Evolutionary conservation across 2,888 invertebrate genomes (phyloP), one percentile per base, ranked within the genome.

Genomic region (Parnassius glacialis): DNA sequence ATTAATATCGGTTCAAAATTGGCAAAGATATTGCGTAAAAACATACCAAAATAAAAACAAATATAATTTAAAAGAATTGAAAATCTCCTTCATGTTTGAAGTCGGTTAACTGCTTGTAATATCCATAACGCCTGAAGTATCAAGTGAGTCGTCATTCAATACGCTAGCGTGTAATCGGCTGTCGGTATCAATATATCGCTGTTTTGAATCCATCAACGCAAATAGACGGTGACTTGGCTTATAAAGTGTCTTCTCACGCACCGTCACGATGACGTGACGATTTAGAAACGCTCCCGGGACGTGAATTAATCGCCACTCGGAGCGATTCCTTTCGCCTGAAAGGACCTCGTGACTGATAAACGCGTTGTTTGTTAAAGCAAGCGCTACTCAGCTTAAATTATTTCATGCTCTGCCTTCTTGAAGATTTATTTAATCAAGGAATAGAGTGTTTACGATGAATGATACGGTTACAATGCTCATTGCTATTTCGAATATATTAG

Each of bases 271-370:
- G 86, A 87, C 83, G 72, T 44, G 52, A 76, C 77, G 72, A 57
- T 72, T 67, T 61, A 55, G 62, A 13, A 48, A 67, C 69, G 67
- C 67, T 62, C 71, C 68, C 70, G 59, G 72, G 77, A 78, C 78
- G 72, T 72, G 77, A 83, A 87, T 87, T 88, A 87, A 87, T 87
- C 82, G 84, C 78, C 75, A 77, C 79, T 79, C 68, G 68, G 68
- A 66, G 67, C 71, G 65, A 70, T 72, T 71, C 71, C 68, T 70
- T 68, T 59, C 67, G 66, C 66, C 68, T 66, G 69, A 76, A 74
- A 73, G 73, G 74, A 72, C 70, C 74, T 73, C 69, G 68, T 72
- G 71, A 67, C 73, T 71, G 70, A 74, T 79, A 76, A 81, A 80
- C 78, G 74, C 68, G 68, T 77, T 81, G 80, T 84, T 83, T 79